These are phyloP conservation scores for Achlya flavicornis DNA, from an alignment of 2,888 invertebrate species.

Conservation along the genomic window DNA sequence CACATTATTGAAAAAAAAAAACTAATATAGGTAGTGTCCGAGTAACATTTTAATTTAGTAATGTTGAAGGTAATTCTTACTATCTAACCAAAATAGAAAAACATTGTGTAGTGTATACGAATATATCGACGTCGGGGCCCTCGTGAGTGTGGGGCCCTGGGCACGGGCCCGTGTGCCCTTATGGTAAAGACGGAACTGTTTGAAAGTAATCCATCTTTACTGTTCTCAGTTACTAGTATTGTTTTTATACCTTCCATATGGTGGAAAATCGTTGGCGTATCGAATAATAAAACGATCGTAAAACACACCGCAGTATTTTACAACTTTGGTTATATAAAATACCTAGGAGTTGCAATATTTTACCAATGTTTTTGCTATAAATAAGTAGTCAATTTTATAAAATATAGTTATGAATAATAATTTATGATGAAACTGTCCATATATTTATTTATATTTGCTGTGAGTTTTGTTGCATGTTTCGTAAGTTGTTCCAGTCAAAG, in stretches of 20 bases:
- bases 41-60: too few relatives aligned
- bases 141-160: too few relatives aligned
- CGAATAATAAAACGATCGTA: slow-evolving; percentile 51
- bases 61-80: too few relatives aligned
- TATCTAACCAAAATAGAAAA: too few relatives aligned
- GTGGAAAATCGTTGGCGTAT: slow-evolving; percentile 48
- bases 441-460: slow-evolving; percentile 31
- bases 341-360: slow-evolving; percentile 48
- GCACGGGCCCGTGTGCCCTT: too few relatives aligned
- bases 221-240: slow-evolving; percentile 27
- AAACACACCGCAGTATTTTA: slow-evolving; percentile 40
- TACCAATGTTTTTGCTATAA: slow-evolving; percentile 47
- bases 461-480: slow-evolving; percentile 33
- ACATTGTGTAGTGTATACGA: too few relatives aligned
- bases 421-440: slow-evolving; percentile 47
- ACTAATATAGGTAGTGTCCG: too few relatives aligned
- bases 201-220: slow-evolving; percentile 29
- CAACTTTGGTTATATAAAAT: slow-evolving; percentile 47
- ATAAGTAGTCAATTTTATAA: slow-evolving; percentile 39
- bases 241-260: slow-evolving; percentile 47
- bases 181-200: too few relatives aligned
- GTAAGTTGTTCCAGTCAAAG: slow-evolving; percentile 36
- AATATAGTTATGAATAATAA: slow-evolving; percentile 40
- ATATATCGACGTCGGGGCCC: too few relatives aligned
- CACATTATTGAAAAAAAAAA: too few relatives aligned